Percentiles rank a stretch among this genome's conserved stretches.
Conservation (phyloP, 2,797 vertebrate genomes). For the Xenopus petersii region DNA sequence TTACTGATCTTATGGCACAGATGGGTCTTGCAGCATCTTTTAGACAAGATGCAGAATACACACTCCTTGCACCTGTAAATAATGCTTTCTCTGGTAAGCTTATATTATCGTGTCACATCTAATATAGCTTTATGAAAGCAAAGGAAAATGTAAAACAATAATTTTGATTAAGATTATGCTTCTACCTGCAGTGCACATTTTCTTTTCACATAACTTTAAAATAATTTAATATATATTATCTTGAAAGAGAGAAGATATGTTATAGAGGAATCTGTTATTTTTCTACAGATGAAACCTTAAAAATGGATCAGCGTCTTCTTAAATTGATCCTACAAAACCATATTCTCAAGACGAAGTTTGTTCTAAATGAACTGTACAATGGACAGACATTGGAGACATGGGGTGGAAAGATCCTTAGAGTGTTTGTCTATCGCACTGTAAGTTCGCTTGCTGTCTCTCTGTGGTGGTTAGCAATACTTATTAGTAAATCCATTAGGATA, state of each 20-base stretch:
- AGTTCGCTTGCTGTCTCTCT: constrained; percentile 53
- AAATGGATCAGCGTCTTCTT: constrained; percentile 81
- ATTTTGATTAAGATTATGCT: too few species aligned
- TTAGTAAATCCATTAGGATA: background rate
- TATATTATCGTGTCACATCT: background rate
- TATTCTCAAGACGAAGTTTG: constrained; percentile 84
- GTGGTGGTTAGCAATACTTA: too few species aligned
- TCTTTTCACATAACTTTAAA: too few species aligned
- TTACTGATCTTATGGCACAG: constrained; percentile 83
- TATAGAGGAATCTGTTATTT: background rate
- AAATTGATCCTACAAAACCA: constrained; percentile 88
- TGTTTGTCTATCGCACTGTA: constrained; percentile 96
- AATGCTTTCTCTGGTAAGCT: constrained; percentile 81
- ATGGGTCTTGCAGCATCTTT: constrained; percentile 79
- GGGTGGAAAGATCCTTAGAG: constrained; percentile 83
- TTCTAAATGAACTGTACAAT: constrained; percentile 85
- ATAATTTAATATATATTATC: too few species aligned
- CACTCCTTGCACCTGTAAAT: constrained; percentile 87
- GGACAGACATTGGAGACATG: constrained; percentile 90
- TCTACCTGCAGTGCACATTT: too few species aligned
- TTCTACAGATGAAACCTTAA: constrained; percentile 79
- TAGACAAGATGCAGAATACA: constrained; percentile 79
- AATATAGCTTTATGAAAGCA: background rate
- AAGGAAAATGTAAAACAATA: background rate
- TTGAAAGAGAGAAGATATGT: too few species aligned